Evolutionary conservation across 2,888 invertebrate genomes (phyloP).

Genomic region (Tuberolachnus salignus): DNA sequence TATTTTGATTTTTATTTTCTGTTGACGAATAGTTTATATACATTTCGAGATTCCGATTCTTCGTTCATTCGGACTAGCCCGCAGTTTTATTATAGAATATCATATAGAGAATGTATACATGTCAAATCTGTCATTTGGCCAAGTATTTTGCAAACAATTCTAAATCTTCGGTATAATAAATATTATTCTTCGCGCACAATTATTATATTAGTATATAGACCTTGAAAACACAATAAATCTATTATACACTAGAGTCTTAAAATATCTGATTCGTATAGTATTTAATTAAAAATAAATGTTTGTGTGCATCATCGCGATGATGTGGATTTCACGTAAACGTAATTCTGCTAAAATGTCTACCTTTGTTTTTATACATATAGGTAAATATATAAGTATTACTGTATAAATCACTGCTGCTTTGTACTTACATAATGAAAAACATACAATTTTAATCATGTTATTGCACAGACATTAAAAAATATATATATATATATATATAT

Average conservation of each 20-base stretch:
- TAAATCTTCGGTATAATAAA: conserved; percentile 11
- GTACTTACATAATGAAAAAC: too few relatives aligned
- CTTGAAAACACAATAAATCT: not conserved
- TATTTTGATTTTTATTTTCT: conserved; percentile 1
- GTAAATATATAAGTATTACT: too few relatives aligned
- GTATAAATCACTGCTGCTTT: too few relatives aligned
- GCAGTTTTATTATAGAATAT: conserved; percentile 27
- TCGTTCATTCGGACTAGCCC: not conserved
- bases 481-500: too few relatives aligned
- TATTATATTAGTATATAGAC: not conserved
- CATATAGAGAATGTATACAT: not conserved
- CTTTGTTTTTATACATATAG: not conserved
- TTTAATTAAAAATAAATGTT: not conserved
- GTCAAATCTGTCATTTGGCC: conserved; percentile 31
- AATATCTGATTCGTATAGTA: not conserved
- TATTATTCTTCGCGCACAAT: not conserved
- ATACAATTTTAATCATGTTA: too few relatives aligned
- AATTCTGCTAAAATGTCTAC: not conserved
- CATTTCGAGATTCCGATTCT: not conserved
- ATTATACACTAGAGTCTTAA: not conserved
- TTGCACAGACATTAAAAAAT: too few relatives aligned
- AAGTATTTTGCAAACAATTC: conserved; percentile 32
- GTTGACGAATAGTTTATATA: not conserved
- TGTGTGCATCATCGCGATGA: too few relatives aligned
- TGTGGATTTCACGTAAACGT: not conserved